Evolutionary conservation across 2,797 vertebrate genomes (phyloP), one percentile per base, ranked within the genome.

Genomic region (Bryconaethiops microstoma): DNA sequence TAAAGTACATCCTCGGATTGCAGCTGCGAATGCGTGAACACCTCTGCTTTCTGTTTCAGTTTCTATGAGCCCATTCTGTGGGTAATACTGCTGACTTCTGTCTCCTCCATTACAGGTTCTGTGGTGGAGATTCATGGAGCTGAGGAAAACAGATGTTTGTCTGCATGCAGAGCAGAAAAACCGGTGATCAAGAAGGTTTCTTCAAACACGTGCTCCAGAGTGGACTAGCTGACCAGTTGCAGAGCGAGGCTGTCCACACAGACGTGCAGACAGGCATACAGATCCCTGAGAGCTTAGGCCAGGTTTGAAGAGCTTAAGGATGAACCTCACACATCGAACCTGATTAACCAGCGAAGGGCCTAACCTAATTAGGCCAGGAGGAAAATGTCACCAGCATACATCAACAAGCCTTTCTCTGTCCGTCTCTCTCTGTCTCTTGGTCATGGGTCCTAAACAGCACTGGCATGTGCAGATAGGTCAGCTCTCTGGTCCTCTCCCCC

Each of bases 301-400:
- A 83, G 76, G 88, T 87, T 89, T 88, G 83, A 89, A 86, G 77
- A 84, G 86, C 64, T 90, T 85, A 81, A 80, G 83, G 80, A 86
- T 87, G 85, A 88, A 82, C 78, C n/a, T 5, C 45, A 80, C 88
- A 87, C 85, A 86, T 85, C 70, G 48, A 75, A 86, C 76, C 88
- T 90, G 92, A 92, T 93, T 92, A 92, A 89, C 82, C 83, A 74
- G 84, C 83, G 85, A 35, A 84, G 85, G 85, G 79, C 78, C 86
- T 83, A 88, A 90, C 83, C 87, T 89, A 87, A 90, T 90, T 91
- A 89, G 90, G 87, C 86, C 83, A 83, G 84, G 80, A 60, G 81
- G 82, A 78, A 88, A 85, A 89, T 88, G 83, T 89, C 82, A 88
- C 79, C 80, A 70, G 78, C 84, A 62, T 83, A 86, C 87, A 84